Conservation (phyloP, 2,888 invertebrate genomes). For the Sinopyrophorus schimmeli region DNA sequence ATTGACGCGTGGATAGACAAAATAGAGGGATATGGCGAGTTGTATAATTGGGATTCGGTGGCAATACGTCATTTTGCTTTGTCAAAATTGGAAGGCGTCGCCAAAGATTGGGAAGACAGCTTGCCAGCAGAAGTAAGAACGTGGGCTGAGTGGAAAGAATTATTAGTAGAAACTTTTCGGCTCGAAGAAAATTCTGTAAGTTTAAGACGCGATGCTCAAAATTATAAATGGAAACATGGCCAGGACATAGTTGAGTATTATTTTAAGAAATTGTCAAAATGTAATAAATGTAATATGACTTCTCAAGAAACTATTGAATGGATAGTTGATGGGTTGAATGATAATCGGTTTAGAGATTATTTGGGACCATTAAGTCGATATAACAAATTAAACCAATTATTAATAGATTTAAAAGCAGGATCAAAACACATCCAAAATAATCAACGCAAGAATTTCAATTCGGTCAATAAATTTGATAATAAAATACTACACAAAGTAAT, state of each 20-base stretch:
- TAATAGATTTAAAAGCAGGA: no score
- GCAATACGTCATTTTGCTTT: constrained; percentile 32
- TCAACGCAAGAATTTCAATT: no score
- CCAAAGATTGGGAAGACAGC: constrained; percentile 34
- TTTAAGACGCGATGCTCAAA: constrained; percentile 27
- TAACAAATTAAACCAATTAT: constrained; percentile 26
- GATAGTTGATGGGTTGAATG: constrained; percentile 13
- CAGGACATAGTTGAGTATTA: constrained; percentile 35
- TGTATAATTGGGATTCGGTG: constrained; percentile 32
- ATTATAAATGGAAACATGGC: constrained; percentile 25
- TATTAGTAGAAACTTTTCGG: no score
- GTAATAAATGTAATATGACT: constrained; percentile 34
- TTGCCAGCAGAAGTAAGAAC: constrained; percentile 10
- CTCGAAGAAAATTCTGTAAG: constrained; percentile 3
- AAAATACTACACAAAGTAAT: no score
- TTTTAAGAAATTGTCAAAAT: constrained; percentile 38
- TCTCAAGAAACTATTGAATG: no score
- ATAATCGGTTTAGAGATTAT: constrained; percentile 27
- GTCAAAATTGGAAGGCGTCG: constrained; percentile 33
- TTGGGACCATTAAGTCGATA: constrained; percentile 34
- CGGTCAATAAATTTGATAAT: no score
- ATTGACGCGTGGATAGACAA: constrained; percentile 26
- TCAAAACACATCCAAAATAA: no score
- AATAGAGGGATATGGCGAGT: constrained; percentile 22
- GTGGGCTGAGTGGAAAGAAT: constrained; percentile 22